phyloP scores from a whole-genome alignment of 2,797 vertebrate genomes.

The Pteropus rufus region DNA sequence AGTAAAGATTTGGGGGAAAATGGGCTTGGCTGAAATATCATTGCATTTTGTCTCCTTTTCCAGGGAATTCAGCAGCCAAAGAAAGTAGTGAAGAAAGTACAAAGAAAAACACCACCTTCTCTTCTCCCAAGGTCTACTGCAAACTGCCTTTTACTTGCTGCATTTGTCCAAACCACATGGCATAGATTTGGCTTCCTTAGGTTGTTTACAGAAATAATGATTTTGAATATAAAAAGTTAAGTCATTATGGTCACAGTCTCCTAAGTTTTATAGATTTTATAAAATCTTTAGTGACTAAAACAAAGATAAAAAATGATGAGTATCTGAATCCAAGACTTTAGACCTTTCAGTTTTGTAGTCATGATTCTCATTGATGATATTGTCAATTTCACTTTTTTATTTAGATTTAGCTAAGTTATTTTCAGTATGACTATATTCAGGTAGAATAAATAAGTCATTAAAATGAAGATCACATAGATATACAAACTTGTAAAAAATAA shows the following conservation, averaged over 20 bases:
- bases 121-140: not conserved
- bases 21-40: not conserved
- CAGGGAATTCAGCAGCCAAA: not conserved
- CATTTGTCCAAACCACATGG: not conserved
- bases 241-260: not conserved
- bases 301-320: not conserved
- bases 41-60: not conserved
- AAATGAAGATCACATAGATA: not conserved
- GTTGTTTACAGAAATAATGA: not conserved
- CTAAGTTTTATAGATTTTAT: not conserved
- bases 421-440: not conserved
- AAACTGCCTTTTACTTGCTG: not conserved
- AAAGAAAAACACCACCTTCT: not conserved
- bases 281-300: not conserved
- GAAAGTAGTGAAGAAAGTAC: not conserved
- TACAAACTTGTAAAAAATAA: conserved; percentile 20
- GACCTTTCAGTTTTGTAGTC: not conserved
- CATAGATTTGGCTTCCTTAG: not conserved
- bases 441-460: not conserved
- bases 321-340: not conserved
- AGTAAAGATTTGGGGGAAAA: not conserved
- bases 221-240: not conserved
- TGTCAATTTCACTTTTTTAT: not conserved
- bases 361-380: not conserved
- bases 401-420: not conserved